Base-by-base conservation (phyloP, 2,797 vertebrate genomes). In the Myotis findleyi region DNA sequence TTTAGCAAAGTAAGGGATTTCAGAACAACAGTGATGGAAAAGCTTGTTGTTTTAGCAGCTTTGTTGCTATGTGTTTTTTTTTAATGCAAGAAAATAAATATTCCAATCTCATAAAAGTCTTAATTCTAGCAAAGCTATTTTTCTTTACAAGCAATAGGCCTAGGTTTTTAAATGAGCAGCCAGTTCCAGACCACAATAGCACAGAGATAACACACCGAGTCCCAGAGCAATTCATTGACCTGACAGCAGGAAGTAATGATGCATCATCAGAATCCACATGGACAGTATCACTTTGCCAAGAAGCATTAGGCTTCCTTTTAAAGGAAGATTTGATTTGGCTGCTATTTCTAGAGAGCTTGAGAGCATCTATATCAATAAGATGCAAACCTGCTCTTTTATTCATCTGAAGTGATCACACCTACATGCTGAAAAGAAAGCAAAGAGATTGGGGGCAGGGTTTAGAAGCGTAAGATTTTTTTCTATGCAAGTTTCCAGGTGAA, bases 291-390 rank as follows among this genome's bases (percentile, higher is more conserved):
- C 23, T 71, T 87, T 91, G 93, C 90, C 59, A 87, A 91, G 76
- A 92, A 80, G 55, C 73, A 83, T n/a, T 55, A 88, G 25, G 30
- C 71, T 82, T 87, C 93, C 75, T 93, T 92, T 96, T 79, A 18
- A 91, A 90, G 69, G n/a, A 88, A 93, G 86, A 91, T 94, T 97
- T 91, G 76, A 95, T 91, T 93, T 80, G 77, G 75, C 36, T 93
- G 84, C 90, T 94, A 81, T 96, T 95, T 95, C 25, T 73, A 94
- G 86, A 90, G 53, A 79, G 38, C 75, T 23, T 55, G 44, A 92
- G 82, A 87, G n/a, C 53, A 66, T 95, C 95, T 94, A 38, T 73
- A 87, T 97, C 75, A 96, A 72, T 68, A 91, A 96, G 87, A 89
- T 51, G 62, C 66, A 96, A 82, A 89, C 83, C 68, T 51, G 21